Conservation (phyloP, 2,888 invertebrate genomes). For the Troides aeacus region DNA sequence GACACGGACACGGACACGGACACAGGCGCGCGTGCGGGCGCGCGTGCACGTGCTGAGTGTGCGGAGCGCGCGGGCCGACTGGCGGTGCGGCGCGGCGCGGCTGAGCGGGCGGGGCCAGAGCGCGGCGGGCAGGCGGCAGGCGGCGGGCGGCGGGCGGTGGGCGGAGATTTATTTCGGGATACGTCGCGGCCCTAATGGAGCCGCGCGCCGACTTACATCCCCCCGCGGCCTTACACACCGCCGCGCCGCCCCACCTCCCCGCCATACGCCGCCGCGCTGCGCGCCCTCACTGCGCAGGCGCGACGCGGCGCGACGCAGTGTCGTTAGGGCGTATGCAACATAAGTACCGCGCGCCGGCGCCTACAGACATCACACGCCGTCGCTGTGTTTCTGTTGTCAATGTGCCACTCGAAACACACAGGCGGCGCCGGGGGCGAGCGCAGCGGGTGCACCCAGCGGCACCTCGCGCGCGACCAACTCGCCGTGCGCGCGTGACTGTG, state of each 20-base stretch:
- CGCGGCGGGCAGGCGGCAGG: slow-evolving; percentile 38
- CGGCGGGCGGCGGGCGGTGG: slow-evolving; percentile 43
- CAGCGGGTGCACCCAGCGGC: neutral
- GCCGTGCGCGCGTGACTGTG: too few species aligned
- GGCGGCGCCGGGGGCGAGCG: neutral
- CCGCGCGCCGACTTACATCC: neutral
- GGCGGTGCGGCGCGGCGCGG: slow-evolving; percentile 33
- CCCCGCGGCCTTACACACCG: neutral
- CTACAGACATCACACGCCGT: too few species aligned
- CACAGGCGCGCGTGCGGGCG: slow-evolving; percentile 36
- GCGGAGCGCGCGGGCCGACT: slow-evolving; percentile 56
- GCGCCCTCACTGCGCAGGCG: neutral
- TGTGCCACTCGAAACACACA: too few species aligned
- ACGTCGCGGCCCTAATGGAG: neutral
- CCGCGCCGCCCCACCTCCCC: slow-evolving; percentile 5
- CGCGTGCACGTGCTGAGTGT: slow-evolving; percentile 43
- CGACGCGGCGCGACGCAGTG: neutral
- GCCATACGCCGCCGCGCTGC: neutral
- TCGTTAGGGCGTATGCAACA: too few species aligned
- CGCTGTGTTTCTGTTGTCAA: too few species aligned
- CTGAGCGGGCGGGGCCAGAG: slow-evolving; percentile 31
- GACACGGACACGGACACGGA: slow-evolving; percentile 21
- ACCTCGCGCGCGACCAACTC: neutral
- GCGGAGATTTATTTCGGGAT: slow-evolving; percentile 40
- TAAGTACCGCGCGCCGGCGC: too few species aligned